A percentile compares a stretch with the other conserved stretches of the same genome.
These are phyloP conservation scores for Papilio elwesi DNA, from an alignment of 2,888 invertebrate genomes.

Conservation along the genomic window DNA sequence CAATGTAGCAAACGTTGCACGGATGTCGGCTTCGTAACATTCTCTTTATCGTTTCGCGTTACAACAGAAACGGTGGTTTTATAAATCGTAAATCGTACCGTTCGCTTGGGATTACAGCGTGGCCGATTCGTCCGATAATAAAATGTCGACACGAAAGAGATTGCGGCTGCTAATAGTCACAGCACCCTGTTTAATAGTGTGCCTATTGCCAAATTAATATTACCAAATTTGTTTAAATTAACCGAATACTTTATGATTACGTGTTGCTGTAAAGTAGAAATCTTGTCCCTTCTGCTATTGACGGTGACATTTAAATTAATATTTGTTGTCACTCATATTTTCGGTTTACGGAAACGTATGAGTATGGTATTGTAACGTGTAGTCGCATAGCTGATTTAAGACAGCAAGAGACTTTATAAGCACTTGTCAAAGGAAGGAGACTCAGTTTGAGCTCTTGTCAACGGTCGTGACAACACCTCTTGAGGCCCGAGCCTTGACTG, in stretches of 20 bases:
- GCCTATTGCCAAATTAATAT: slow-evolving; percentile 62
- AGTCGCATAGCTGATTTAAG: no score
- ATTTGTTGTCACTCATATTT: no score
- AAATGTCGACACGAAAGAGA: slow-evolving; percentile 80
- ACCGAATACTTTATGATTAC: slow-evolving; percentile 35
- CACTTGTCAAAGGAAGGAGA: no score
- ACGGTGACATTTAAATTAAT: not conserved
- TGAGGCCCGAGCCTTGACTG: no score
- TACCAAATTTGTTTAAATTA: slow-evolving; percentile 57
- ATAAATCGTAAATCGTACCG: slow-evolving; percentile 77
- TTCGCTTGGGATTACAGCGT: slow-evolving; percentile 72
- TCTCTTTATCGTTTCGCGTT: slow-evolving; percentile 68
- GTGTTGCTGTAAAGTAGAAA: slow-evolving; percentile 5
- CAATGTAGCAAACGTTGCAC: slow-evolving; percentile 54
- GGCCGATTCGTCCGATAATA: slow-evolving; percentile 78
- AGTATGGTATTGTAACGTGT: no score
- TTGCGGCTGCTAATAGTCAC: slow-evolving; percentile 66
- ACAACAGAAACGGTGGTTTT: slow-evolving; percentile 69
- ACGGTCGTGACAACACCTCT: no score
- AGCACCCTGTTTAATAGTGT: slow-evolving; percentile 62
- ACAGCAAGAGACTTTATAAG: no score
- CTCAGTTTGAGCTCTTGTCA: no score
- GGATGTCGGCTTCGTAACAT: slow-evolving; percentile 57
- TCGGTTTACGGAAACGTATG: no score
- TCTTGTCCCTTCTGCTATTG: not conserved